phyloP scores from a whole-genome alignment of 2,797 vertebrate genomes.

The Heterohyrax brucei region DNA sequence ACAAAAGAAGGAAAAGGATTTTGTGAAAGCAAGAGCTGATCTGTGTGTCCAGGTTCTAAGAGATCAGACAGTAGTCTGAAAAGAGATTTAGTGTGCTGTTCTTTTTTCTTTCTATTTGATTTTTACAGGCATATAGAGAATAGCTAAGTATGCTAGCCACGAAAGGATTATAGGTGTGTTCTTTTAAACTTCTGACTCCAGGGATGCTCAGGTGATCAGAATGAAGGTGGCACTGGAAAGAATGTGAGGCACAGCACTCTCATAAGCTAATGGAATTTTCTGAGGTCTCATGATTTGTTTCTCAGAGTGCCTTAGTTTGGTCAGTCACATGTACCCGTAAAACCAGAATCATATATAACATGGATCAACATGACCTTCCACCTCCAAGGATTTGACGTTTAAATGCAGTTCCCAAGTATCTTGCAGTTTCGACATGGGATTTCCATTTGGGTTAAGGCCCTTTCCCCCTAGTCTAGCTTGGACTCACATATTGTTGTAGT shows the following conservation, averaged over 20 bases:
- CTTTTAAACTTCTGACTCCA: slow-evolving; percentile 64
- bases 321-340: slow-evolving; percentile 53
- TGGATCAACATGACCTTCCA: neutral
- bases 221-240: slow-evolving; percentile 3
- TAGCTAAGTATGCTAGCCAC: slow-evolving; percentile 36
- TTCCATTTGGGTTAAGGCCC: slow-evolving; percentile 47
- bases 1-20: slow-evolving; percentile 69
- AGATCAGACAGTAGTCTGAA: slow-evolving; percentile 68
- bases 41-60: slow-evolving; percentile 54
- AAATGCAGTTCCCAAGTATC: slow-evolving; percentile 25
- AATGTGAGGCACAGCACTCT: neutral
- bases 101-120: slow-evolving; percentile 19
- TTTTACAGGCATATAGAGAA: slow-evolving; percentile 61
- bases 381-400: slow-evolving; percentile 26
- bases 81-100: slow-evolving; percentile 59
- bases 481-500: neutral
- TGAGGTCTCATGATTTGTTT: slow-evolving; percentile 9
- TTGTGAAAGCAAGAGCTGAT: slow-evolving; percentile 73
- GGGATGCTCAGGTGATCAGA: neutral
- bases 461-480: neutral
- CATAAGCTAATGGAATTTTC: neutral
- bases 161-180: slow-evolving; percentile 41
- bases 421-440: slow-evolving; percentile 52
- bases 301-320: slow-evolving; percentile 63
- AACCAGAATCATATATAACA: slow-evolving; percentile 25